phyloP scores from a whole-genome alignment of 2,113 vertebrate species.

The Coptodon rendalli region DNA sequence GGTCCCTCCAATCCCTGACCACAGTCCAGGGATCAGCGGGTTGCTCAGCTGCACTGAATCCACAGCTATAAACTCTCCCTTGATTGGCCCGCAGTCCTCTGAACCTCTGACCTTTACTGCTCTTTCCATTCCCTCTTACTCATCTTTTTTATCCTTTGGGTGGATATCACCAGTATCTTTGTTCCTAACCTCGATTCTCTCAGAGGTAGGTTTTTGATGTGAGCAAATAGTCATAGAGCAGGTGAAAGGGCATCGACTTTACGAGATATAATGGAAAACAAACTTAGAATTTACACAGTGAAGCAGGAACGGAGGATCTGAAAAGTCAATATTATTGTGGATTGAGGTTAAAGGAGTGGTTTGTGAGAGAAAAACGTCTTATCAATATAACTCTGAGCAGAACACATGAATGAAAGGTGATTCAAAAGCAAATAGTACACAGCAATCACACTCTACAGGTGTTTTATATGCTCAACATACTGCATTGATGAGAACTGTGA shows the following conservation, averaged over 20 bases:
- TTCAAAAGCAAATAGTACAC: background rate
- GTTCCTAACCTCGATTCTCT: background rate
- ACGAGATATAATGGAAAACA: slow-evolving; percentile 8
- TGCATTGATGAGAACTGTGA: background rate
- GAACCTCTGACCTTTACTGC: slow-evolving; percentile 50
- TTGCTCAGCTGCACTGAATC: slow-evolving; percentile 52
- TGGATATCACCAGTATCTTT: slow-evolving; percentile 21
- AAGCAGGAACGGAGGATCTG: background rate
- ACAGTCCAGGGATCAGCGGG: slow-evolving; percentile 48
- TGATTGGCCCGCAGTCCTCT: slow-evolving; percentile 17
- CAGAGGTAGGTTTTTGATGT: slow-evolving; percentile 20
- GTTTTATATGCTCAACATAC: background rate
- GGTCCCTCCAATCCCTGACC: slow-evolving; percentile 50
- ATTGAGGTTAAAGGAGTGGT: background rate
- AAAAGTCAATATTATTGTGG: background rate
- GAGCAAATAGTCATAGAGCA: slow-evolving; percentile 4
- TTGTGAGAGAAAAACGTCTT: background rate
- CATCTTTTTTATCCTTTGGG: slow-evolving; percentile 24
- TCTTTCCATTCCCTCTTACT: slow-evolving; percentile 4
- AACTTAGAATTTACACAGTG: background rate
- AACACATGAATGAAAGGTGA: background rate
- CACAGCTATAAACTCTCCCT: slow-evolving; percentile 48
- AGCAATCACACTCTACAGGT: background rate
- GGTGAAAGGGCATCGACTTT: slow-evolving; percentile 5
- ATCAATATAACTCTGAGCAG: background rate